phyloP scores from a whole-genome alignment of 1,140 invertebrate species.

The Caenorhabditis inopinata region DNA sequence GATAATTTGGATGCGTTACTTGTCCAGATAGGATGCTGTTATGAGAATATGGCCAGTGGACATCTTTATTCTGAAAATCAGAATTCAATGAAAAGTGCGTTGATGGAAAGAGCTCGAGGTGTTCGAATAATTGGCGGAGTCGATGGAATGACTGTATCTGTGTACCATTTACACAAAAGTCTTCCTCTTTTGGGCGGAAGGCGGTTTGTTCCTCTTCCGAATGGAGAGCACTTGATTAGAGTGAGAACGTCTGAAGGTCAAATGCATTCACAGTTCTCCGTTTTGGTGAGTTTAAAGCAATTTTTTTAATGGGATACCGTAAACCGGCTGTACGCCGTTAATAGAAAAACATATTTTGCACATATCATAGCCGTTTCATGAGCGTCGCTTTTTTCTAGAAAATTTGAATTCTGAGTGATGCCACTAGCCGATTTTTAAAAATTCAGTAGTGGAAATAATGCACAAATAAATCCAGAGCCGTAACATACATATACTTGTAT shows the following conservation, averaged over 20 bases:
- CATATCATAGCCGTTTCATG: too few species aligned
- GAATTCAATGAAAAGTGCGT: slow-evolving; percentile 49
- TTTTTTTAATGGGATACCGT: background rate
- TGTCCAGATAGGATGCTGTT: slow-evolving; percentile 62
- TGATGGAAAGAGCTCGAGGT: slow-evolving; percentile 41
- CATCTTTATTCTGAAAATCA: slow-evolving; percentile 62
- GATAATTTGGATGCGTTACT: slow-evolving; percentile 53
- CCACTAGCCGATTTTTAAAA: too few species aligned
- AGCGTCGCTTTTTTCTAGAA: too few species aligned
- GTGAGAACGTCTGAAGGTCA: background rate
- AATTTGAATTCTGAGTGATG: too few species aligned
- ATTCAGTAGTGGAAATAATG: too few species aligned
- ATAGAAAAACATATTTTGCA: too few species aligned
- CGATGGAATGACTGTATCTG: background rate
- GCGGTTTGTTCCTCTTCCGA: slow-evolving; percentile 27
- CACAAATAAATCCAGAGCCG: too few species aligned
- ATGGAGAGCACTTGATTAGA: slow-evolving; percentile 20
- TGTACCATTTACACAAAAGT: slow-evolving; percentile 3
- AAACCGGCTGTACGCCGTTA: background rate
- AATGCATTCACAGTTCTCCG: background rate
- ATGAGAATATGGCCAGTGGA: slow-evolving; percentile 55
- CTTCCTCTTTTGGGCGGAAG: slow-evolving; percentile 14
- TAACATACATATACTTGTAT: too few species aligned
- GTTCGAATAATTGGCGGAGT: slow-evolving; percentile 7
- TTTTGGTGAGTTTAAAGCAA: background rate